phyloP scores from a whole-genome alignment of 2,113 vertebrate genomes.

The Erpornis zantholeuca region DNA sequence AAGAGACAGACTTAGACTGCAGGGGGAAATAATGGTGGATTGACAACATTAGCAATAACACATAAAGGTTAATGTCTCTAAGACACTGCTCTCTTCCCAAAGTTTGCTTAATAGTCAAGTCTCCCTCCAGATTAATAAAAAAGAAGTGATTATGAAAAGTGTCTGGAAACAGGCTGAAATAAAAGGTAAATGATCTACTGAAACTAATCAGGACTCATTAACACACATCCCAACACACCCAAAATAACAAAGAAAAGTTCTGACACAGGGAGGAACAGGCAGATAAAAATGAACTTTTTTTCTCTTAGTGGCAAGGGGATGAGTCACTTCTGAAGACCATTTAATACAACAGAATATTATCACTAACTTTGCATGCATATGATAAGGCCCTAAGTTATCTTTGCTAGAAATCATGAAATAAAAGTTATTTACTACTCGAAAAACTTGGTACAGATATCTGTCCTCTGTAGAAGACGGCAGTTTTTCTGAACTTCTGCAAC shows the following conservation, averaged over 20 bases:
- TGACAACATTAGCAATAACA: background rate
- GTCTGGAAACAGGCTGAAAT: background rate
- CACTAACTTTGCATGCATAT: background rate
- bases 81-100: background rate
- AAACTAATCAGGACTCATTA: background rate
- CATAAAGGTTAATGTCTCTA: background rate
- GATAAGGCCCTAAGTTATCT: background rate
- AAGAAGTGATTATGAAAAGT: background rate
- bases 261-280: background rate
- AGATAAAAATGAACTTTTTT: background rate
- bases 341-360: background rate
- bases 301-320: background rate
- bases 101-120: background rate
- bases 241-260: background rate
- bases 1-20: background rate
- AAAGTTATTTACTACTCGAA: background rate
- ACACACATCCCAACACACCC: fast-evolving
- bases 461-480: background rate
- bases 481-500: background rate
- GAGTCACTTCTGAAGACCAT: background rate
- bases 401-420: background rate
- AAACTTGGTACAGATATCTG: background rate
- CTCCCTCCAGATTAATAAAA: background rate
- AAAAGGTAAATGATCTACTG: background rate
- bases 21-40: background rate